Evolutionary conservation across 2,797 vertebrate genomes (phyloP).

Genomic region (Heliangelus exortis): DNA sequence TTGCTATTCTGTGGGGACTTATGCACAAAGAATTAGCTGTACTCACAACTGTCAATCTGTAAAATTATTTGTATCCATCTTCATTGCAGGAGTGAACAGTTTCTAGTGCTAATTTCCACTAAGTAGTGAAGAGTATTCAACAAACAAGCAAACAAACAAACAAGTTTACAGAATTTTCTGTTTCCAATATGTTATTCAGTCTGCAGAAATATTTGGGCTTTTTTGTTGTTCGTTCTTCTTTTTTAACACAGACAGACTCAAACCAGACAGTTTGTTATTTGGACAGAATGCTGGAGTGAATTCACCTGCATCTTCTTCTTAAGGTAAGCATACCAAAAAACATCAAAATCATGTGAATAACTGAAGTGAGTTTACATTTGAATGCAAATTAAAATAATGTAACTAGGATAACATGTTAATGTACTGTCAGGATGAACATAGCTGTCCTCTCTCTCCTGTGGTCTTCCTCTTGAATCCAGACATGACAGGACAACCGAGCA

Average conservation of each 20-base stretch:
- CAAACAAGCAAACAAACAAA: neutral
- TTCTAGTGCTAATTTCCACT: neutral
- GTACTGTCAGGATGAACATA: neutral
- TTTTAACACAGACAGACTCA: neutral
- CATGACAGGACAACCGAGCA: neutral
- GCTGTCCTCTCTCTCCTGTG: neutral
- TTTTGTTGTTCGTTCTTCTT: neutral
- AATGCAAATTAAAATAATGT: neutral
- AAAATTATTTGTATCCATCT: neutral
- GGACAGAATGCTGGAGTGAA: neutral
- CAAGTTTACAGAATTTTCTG: neutral
- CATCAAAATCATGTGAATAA: neutral
- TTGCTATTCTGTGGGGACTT: conserved; percentile 18
- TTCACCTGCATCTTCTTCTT: neutral
- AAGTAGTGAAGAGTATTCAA: neutral
- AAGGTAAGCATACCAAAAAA: neutral
- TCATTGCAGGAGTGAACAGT: neutral
- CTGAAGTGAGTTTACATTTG: neutral
- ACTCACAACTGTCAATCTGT: neutral
- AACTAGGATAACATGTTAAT: neutral
- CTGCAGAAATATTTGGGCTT: neutral
- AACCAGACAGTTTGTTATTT: neutral
- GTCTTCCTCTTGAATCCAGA: neutral
- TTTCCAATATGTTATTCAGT: neutral
- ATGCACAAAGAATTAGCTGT: neutral